These are phyloP conservation scores for Agrochola lychnidis DNA, from an alignment of 2,888 invertebrate species.

Conservation along the genomic window DNA sequence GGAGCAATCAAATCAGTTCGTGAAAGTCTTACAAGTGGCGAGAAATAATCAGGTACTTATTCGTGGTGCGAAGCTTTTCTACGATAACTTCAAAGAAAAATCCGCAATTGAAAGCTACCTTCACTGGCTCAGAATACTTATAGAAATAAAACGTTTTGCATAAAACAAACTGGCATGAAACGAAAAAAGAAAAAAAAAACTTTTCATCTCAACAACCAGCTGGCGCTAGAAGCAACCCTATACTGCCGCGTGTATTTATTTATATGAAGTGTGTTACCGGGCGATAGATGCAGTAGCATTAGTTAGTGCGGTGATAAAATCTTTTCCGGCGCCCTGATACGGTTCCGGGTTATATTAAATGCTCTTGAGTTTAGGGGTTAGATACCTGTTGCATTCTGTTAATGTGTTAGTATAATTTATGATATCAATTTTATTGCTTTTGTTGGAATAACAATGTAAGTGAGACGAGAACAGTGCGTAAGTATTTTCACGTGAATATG, in stretches of 20 bases:
- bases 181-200: neutral
- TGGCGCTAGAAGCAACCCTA: constrained; percentile 56
- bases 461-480: neutral
- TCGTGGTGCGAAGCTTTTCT: neutral
- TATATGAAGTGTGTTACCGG: constrained; percentile 62
- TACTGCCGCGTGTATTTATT: constrained; percentile 53
- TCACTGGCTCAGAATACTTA: neutral
- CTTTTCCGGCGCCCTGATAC: constrained; percentile 59
- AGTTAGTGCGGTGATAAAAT: constrained; percentile 66
- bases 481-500: neutral
- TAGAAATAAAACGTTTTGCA: neutral
- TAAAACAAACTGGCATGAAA: neutral
- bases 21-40: neutral
- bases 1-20: constrained; percentile 1
- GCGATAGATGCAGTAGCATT: constrained; percentile 62
- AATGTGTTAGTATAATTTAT: constrained; percentile 14
- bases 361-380: constrained; percentile 20
- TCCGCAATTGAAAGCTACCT: neutral
- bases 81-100: neutral
- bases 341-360: constrained; percentile 51
- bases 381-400: constrained; percentile 27
- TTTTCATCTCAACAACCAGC: neutral
- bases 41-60: neutral
- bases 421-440: neutral
- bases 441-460: neutral